Evolutionary conservation across 35 echinoderm and acorn worm species (phyloP).

Genomic region (Antedon bifida): DNA sequence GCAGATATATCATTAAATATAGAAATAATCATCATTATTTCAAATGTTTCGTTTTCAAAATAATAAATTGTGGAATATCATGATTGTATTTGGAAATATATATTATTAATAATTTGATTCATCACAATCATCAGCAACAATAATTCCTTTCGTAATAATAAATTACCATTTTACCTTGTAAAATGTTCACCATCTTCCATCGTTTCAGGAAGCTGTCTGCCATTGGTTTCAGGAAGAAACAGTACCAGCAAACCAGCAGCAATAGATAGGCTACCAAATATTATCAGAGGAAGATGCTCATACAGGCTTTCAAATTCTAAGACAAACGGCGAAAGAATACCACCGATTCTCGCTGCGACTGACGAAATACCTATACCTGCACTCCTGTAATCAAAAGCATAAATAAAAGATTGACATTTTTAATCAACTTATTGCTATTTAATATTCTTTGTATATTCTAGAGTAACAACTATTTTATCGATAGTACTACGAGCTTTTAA

Average conservation of each 20-base stretch:
- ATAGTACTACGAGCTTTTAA: too few species aligned
- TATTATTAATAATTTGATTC: too few species aligned
- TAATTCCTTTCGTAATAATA: too few species aligned
- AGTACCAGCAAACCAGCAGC: conserved; percentile 30
- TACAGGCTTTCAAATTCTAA: conserved; percentile 35
- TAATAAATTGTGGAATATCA: too few species aligned
- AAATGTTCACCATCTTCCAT: conserved; percentile 58
- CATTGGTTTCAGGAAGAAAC: conserved; percentile 64
- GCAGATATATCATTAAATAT: too few species aligned
- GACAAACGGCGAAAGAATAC: conserved; percentile 49
- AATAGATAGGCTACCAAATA: conserved; percentile 47
- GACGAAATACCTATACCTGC: conserved; percentile 56
- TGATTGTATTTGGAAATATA: too few species aligned
- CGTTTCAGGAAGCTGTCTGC: conserved; percentile 62
- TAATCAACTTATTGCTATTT: too few species aligned
- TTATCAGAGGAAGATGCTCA: conserved; percentile 45
- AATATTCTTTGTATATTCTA: too few species aligned
- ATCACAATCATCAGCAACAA: too few species aligned
- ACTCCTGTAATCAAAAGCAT: conserved; percentile 20
- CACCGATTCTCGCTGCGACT: conserved; percentile 33
- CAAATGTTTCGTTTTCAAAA: too few species aligned
- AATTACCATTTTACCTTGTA: not conserved
- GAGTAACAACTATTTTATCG: too few species aligned
- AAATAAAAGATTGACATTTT: conserved; percentile 1
- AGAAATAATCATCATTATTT: too few species aligned